These are phyloP conservation scores for Apaloderma vittatum DNA, from an alignment of 2,113 vertebrate species.

Conservation along the genomic window DNA sequence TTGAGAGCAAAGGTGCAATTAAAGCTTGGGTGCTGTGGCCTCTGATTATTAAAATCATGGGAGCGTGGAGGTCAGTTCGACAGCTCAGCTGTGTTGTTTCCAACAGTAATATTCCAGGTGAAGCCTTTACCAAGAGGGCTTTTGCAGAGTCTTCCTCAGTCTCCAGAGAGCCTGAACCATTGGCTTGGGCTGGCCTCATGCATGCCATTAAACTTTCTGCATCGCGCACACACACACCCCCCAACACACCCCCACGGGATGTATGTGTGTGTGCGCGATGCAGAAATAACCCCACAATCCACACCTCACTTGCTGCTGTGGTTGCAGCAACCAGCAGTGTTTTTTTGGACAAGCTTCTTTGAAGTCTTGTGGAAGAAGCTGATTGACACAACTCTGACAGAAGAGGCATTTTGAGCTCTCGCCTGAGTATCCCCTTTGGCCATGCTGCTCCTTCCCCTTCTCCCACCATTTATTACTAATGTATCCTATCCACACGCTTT, in stretches of 20 bases:
- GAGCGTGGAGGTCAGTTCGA: not conserved
- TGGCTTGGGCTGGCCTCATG: not conserved
- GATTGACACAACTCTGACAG: not conserved
- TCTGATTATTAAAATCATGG: not conserved
- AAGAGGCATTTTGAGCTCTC: not conserved
- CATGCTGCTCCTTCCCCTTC: not conserved
- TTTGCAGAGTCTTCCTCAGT: not conserved
- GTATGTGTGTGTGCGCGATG: not conserved
- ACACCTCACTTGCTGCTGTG: not conserved
- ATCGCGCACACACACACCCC: not conserved
- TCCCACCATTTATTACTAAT: not conserved
- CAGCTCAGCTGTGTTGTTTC: fast-evolving
- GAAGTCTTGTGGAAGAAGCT: not conserved
- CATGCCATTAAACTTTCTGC: not conserved
- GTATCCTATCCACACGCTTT: not conserved
- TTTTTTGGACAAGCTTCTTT: not conserved
- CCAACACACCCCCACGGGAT: too few species aligned
- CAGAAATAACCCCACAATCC: not conserved
- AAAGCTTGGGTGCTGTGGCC: not conserved
- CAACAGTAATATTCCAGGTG: not conserved
- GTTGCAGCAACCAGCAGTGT: not conserved
- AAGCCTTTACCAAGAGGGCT: not conserved
- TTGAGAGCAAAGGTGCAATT: slow-evolving; percentile 8
- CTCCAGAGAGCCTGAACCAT: not conserved
- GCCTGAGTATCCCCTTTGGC: not conserved